Evolutionary conservation across 2,888 invertebrate species (phyloP), one percentile per base, ranked within the genome.

Genomic region (Sisyra terminalis): DNA sequence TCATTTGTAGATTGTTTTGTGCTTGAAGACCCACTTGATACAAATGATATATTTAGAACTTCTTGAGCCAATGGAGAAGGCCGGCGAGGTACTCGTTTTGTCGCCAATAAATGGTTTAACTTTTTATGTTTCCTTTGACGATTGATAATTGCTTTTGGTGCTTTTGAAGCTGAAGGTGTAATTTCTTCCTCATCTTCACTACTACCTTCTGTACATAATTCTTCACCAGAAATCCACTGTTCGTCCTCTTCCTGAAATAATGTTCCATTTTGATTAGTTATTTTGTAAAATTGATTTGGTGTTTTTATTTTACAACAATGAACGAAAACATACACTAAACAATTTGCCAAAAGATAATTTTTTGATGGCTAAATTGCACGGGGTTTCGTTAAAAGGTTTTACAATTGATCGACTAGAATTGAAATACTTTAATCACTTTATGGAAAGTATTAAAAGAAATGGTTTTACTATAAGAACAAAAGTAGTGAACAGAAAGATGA

Each of bases 141-240:
- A 2, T 16, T 2, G 7, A 14, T 4, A 17, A 18, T 2, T 18
- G 10, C 10, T 18, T 39, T 24, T 10, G 24, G 13, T 3, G 17
- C 10, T 17, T 16, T 30, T 9, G 10, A 9, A 11, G 29, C 16
- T 17, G 30, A 16, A 24, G 17, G 36, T 42, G 24, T 18, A 14
- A 42, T 42, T 29, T 42, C 44, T 24, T 53, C 53, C 34, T 65
- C 64, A 44, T 64, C 64, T 46, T 64, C 59, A 44, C 59, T 60
- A 41, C 58, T 65, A 18, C 64, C 65, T 45, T 65, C 65, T 9
- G 64, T 64, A 46, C 57, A 59, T n/a, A 65, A 50, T 48, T 65
- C 65, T 50, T 65, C 64, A n/a, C 62, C 63, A 3, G 64, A 65
- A 42, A 65, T 65, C 65, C 65, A 65, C 32, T 58, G 52, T 29